These are phyloP conservation scores for Zosterops pallidus DNA, from an alignment of 2,113 vertebrate genomes.

Conservation along the genomic window DNA sequence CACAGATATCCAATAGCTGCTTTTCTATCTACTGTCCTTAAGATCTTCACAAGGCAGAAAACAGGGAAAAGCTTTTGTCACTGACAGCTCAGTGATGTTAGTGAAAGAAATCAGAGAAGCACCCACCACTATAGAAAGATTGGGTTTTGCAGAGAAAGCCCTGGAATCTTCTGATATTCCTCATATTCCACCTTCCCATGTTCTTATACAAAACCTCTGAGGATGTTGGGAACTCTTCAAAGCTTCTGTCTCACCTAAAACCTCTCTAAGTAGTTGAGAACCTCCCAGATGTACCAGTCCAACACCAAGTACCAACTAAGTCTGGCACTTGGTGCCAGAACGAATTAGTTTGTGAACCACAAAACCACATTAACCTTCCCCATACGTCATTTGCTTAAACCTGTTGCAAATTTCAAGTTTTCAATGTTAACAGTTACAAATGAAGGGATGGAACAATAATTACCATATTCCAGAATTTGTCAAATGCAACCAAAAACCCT, in stretches of 20 bases:
- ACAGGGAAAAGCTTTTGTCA: background rate
- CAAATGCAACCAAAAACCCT: conserved; percentile 94
- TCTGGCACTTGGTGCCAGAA: background rate
- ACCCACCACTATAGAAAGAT: fast-evolving
- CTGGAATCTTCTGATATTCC: background rate
- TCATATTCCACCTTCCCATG: background rate
- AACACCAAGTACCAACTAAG: background rate
- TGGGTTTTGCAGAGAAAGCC: background rate
- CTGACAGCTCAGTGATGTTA: background rate
- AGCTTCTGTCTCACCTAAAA: background rate
- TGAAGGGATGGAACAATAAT: background rate
- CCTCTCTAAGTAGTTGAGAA: background rate
- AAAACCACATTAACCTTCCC: background rate
- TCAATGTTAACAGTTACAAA: background rate
- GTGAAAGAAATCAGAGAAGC: background rate
- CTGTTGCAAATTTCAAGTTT: background rate
- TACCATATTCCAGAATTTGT: conserved; percentile 99
- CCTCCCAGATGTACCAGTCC: background rate
- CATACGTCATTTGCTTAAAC: background rate
- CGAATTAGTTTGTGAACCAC: background rate
- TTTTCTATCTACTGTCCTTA: background rate
- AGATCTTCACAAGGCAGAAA: background rate
- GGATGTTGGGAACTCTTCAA: background rate
- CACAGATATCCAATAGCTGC: background rate
- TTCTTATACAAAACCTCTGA: background rate